Evolutionary conservation across 2,113 vertebrate genomes (phyloP).

Genomic region (Apeltes quadracus): DNA sequence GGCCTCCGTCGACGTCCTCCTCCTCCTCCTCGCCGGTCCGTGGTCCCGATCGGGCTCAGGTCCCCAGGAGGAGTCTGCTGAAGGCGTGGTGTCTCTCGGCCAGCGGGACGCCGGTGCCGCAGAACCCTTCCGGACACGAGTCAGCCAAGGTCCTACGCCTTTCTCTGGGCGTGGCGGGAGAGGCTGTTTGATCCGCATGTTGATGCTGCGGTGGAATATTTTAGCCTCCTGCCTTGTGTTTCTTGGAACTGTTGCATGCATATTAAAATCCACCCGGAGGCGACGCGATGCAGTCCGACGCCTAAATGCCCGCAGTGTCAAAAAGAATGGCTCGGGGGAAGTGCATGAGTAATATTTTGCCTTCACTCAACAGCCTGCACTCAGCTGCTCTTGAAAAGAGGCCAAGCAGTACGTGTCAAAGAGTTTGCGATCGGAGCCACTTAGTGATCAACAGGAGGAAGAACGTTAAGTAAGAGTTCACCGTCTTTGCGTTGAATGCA

Average conservation of each 20-base stretch:
- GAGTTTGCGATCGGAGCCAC: background rate
- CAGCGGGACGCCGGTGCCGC: slow-evolving; percentile 7
- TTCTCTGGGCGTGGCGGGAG: slow-evolving; percentile 81
- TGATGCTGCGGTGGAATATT: background rate
- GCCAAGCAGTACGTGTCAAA: background rate
- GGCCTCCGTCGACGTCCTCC: slow-evolving; percentile 27
- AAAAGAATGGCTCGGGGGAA: slow-evolving; percentile 3
- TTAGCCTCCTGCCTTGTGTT: background rate
- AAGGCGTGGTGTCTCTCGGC: slow-evolving; percentile 86
- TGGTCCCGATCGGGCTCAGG: slow-evolving; percentile 54
- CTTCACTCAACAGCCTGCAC: background rate
- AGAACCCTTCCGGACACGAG: slow-evolving; percentile 35
- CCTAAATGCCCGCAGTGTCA: slow-evolving; percentile 2
- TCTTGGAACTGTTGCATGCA: background rate
- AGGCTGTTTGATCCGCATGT: slow-evolving; percentile 80
- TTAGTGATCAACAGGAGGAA: background rate
- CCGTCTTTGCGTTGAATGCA: background rate
- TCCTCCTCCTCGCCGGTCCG: slow-evolving; percentile 38
- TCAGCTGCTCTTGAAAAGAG: background rate
- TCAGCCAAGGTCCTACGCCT: slow-evolving; percentile 84
- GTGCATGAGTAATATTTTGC: slow-evolving; percentile 16
- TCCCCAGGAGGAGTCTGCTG: slow-evolving; percentile 84
- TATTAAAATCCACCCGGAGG: slow-evolving; percentile 19
- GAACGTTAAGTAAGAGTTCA: background rate
- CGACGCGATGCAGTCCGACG: background rate